A percentile compares a stretch with the other conserved stretches of the same genome.
phyloP scores from a whole-genome alignment of 2,113 vertebrate species.

The Nannospalax galili region DNA sequence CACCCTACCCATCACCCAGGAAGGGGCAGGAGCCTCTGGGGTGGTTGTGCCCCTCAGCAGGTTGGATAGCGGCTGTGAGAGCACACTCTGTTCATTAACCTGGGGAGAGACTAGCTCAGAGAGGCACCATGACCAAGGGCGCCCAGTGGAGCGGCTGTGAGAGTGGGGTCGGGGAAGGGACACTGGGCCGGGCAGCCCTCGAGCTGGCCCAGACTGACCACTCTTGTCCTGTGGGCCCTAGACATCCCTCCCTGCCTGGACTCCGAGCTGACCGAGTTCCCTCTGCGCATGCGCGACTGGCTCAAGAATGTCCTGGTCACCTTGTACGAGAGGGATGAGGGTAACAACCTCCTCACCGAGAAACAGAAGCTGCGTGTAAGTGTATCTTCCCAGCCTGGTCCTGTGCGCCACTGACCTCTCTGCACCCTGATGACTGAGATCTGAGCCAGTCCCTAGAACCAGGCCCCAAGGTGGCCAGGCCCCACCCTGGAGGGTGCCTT shows the following conservation, averaged over 20 bases:
- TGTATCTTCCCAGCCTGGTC: too few relatives aligned
- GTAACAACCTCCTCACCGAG: constrained; percentile 97
- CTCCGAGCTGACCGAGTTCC: constrained; percentile 95
- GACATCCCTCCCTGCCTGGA: constrained; percentile 95
- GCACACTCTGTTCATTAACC: not conserved
- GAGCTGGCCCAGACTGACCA: not conserved
- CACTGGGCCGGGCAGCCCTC: not conserved
- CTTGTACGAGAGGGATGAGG: constrained; percentile 94
- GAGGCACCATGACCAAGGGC: not conserved
- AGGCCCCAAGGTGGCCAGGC: not conserved
- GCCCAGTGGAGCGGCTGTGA: too few relatives aligned
- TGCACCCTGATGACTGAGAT: not conserved
- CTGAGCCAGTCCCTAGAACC: not conserved
- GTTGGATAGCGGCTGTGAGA: not conserved
- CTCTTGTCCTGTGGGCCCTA: constrained; percentile 70
- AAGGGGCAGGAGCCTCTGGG: not conserved
- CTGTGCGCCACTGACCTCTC: not conserved
- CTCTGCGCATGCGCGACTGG: constrained; percentile 99
- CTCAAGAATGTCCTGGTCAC: constrained; percentile 99
- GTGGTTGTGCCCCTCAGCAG: not conserved
- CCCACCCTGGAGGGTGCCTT: not conserved
- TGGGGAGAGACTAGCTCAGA: not conserved
- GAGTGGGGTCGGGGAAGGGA: not conserved
- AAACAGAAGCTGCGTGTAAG: constrained; percentile 98
- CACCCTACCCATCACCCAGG: not conserved